These are phyloP conservation scores for Branchinecta sandiegonensis DNA, from an alignment of 2,888 invertebrate genomes.

Conservation along the genomic window DNA sequence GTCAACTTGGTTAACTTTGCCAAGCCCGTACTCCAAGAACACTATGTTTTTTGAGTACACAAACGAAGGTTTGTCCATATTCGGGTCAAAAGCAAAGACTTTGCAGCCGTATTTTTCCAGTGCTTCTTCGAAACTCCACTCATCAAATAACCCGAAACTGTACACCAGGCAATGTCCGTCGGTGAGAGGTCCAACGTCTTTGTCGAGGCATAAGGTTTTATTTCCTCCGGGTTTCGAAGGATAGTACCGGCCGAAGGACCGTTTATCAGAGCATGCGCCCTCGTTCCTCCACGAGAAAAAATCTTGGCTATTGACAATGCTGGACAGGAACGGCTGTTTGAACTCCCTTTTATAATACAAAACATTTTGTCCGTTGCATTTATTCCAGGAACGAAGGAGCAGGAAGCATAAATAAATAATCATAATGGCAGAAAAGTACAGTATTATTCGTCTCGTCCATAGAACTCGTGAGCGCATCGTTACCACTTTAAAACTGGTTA, in stretches of 20 bases:
- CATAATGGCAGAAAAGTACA: no score
- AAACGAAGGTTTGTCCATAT: background rate
- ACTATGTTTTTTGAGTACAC: background rate
- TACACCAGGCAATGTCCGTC: background rate
- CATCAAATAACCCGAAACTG: background rate
- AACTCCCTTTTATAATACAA: background rate
- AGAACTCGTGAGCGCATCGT: no score
- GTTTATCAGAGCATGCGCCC: background rate
- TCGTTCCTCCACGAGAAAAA: conserved; percentile 8
- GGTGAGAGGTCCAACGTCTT: background rate
- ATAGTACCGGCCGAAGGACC: background rate
- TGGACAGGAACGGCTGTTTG: background rate
- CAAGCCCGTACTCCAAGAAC: background rate
- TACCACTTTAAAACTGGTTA: no score
- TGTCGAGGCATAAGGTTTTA: background rate
- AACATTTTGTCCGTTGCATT: no score
- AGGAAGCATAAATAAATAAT: no score
- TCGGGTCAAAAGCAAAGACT: conserved; percentile 8
- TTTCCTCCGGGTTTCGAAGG: background rate
- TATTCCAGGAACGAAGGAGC: no score
- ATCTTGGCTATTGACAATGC: background rate
- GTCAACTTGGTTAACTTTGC: background rate
- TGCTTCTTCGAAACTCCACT: conserved; percentile 13
- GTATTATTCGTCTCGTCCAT: no score
- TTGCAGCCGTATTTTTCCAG: background rate